phyloP scores from a whole-genome alignment of 2,797 vertebrate species.

The Leptoclinus maculatus region DNA sequence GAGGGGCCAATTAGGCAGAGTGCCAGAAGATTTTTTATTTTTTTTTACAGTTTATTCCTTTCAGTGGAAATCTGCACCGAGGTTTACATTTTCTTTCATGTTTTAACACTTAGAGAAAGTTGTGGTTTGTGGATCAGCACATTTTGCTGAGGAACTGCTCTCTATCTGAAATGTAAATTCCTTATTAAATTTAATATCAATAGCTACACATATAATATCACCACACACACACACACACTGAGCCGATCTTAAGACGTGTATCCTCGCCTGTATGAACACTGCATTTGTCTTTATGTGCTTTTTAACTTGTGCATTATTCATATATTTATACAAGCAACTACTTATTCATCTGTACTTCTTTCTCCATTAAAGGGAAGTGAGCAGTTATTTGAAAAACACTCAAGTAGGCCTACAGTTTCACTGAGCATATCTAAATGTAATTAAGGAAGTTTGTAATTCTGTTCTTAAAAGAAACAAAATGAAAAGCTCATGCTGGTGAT shows the following conservation, averaged over 20 bases:
- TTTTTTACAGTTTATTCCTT: constrained; percentile 68
- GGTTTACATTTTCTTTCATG: constrained; percentile 61
- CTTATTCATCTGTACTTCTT: constrained; percentile 47
- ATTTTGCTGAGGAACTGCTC: constrained; percentile 63
- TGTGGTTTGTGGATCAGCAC: constrained; percentile 68
- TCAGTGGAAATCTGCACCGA: constrained; percentile 41
- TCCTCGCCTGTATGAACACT: constrained; percentile 23
- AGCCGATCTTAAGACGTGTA: constrained; percentile 34
- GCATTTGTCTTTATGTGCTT: constrained; percentile 63
- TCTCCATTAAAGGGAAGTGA: constrained; percentile 52
- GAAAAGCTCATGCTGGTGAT: constrained; percentile 12
- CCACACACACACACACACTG: constrained; percentile 32
- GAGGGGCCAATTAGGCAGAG: constrained; percentile 86
- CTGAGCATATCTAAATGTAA: constrained; percentile 52
- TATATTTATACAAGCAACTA: constrained; percentile 70
- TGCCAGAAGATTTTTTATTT: constrained; percentile 68
- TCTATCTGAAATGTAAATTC: constrained; percentile 72
- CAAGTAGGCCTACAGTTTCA: constrained; percentile 44
- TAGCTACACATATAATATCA: constrained; percentile 49
- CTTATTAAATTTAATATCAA: constrained; percentile 69
- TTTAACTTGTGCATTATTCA: constrained; percentile 66
- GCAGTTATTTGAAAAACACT: constrained; percentile 38
- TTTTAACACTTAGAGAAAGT: constrained; percentile 65
- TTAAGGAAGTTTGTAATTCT: constrained; percentile 48
- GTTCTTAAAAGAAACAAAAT: constrained; percentile 17